Evolutionary conservation across 2,888 invertebrate genomes (phyloP), one percentile per base, ranked within the genome.

Genomic region (Embidobia sp.): DNA sequence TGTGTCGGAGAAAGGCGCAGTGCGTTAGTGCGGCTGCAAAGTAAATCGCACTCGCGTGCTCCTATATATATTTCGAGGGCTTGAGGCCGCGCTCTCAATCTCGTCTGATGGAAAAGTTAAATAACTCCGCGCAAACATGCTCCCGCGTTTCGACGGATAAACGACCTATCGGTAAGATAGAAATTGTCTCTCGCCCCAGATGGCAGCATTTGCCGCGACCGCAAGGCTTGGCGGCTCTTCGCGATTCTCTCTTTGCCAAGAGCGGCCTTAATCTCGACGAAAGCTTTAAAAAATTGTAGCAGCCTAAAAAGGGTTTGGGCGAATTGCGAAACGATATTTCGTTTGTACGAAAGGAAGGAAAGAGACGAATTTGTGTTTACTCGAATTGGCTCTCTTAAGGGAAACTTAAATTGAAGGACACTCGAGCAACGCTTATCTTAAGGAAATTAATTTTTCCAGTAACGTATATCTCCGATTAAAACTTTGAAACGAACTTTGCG

Each of bases 131-230:
- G 49, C 26, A 10, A 27, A 16, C 16, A 1, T 15, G 49, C 26
- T 4, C 19, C 19, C 16, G 8, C 18, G 29, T 44, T 61, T 61
- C 72, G 37, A 13, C 37, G 53, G 70, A 53, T 70, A 70, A 70
- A 72, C 40, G 57, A 63, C 15, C 55, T 3, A 80, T 80, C 81
- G 83, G 80, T 82, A 83, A 83, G 31, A 63, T 59, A 83, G 83
- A 46, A 13, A 40, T 57, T 31, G 37, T 31, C 46, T 16, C 16
- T 11, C 7, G 15, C 10, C 29, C 53, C 61, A 83, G 83, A 80
- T 82, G 83, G 83, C 83, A 80, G 83, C 83, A 83, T 81, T 44
- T 35, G n/a, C 27, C 77, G 49, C 37, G 40, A 22, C 51, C 15
- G 13, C 4, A n/a, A 37, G 22, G n/a, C 44, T n/a, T 44, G 7